phyloP scores from a whole-genome alignment of 2,113 vertebrate species.

The Rhinopomastus cyanomelas region DNA sequence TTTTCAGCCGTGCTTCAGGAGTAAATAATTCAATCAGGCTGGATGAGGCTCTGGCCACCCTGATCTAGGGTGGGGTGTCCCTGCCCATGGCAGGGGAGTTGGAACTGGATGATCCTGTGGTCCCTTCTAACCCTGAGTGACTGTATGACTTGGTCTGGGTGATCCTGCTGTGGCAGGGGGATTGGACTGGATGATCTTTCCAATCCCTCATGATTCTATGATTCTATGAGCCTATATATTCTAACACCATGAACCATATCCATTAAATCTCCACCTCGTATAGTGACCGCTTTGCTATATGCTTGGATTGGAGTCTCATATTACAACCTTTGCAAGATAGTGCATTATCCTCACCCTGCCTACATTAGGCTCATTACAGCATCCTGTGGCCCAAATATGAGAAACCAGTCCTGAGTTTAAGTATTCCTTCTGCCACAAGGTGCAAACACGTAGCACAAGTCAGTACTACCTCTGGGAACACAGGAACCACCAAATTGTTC shows the following conservation, averaged over 20 bases:
- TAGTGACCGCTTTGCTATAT: conserved; percentile 9
- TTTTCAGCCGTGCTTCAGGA: conserved; percentile 29
- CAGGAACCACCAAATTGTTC: not conserved
- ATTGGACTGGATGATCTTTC: no score
- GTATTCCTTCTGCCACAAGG: not conserved
- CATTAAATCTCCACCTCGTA: conserved; percentile 53
- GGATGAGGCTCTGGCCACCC: no score
- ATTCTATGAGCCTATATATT: no score
- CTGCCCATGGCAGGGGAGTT: no score
- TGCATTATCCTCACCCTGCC: not conserved
- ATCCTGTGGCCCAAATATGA: not conserved
- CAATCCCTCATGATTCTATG: no score
- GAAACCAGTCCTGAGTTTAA: not conserved
- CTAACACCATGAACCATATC: conserved; percentile 47
- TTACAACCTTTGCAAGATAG: not conserved
- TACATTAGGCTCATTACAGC: rapidly evolving
- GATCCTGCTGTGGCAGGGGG: no score
- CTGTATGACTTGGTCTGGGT: no score
- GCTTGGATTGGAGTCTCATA: not conserved
- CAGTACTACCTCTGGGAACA: not conserved
- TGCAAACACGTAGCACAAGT: not conserved
- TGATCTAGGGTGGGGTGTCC: no score
- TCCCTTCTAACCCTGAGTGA: no score
- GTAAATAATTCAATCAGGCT: conserved; percentile 58
- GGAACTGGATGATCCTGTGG: no score